Percentiles rank a stretch among this genome's conserved stretches.
phyloP scores from a whole-genome alignment of 2,113 vertebrate species.

The Bubo blakistoni region DNA sequence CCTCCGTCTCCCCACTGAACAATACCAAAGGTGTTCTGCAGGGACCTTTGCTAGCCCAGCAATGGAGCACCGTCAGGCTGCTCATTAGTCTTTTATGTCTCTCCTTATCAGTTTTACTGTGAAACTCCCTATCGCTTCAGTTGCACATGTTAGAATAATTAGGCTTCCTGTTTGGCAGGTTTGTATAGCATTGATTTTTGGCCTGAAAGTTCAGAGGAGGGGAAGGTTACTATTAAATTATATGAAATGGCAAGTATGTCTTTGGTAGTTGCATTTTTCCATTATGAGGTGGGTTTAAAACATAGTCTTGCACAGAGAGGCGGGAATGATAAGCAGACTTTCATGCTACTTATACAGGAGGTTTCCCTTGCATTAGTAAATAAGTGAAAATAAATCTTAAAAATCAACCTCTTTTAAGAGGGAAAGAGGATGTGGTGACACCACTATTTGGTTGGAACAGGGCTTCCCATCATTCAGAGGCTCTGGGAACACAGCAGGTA shows the following conservation, averaged over 20 bases:
- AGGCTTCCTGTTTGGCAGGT: conserved; percentile 24
- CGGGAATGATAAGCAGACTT: neutral
- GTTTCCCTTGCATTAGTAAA: neutral
- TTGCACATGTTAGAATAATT: conserved; percentile 39
- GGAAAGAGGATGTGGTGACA: neutral
- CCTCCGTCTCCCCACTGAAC: neutral
- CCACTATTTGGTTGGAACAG: neutral
- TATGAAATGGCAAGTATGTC: neutral
- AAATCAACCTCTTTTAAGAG: neutral
- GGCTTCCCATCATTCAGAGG: neutral
- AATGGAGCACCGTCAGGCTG: neutral
- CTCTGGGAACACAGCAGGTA: neutral
- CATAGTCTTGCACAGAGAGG: neutral
- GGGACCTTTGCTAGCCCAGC: conserved; percentile 4
- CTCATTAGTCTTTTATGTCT: conserved; percentile 46
- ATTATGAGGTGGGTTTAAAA: neutral
- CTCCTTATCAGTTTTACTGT: conserved; percentile 45
- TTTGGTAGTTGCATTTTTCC: neutral
- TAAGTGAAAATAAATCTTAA: neutral
- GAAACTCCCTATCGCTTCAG: conserved; percentile 37
- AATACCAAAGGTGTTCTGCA: neutral
- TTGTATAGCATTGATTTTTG: conserved; percentile 26
- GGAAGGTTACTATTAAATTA: neutral
- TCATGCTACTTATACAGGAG: neutral
- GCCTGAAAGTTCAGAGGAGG: neutral